Percentiles rank a stretch among this genome's conserved stretches.
Evolutionary conservation across 2,888 invertebrate genomes (phyloP).

Genomic region (Brachycybe producta): DNA sequence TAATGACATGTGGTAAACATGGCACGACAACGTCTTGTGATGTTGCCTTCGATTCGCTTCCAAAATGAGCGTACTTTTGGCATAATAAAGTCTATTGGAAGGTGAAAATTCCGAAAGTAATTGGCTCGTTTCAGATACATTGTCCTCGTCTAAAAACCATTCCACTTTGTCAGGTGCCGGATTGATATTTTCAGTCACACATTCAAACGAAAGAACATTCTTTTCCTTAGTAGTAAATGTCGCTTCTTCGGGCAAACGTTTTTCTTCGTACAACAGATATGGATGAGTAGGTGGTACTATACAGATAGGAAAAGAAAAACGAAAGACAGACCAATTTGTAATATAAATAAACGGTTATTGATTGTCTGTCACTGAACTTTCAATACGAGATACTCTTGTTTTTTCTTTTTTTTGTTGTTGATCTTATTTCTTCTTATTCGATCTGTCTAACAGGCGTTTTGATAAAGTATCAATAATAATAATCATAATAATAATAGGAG

Average conservation of each 20-base stretch:
- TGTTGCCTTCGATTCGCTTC: slow-evolving; percentile 70
- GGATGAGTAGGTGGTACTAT: slow-evolving; percentile 10
- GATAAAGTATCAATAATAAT: too few species aligned
- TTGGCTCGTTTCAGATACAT: slow-evolving; percentile 23
- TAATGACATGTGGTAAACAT: slow-evolving; percentile 55
- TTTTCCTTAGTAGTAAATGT: slow-evolving; percentile 66
- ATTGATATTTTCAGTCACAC: slow-evolving; percentile 71
- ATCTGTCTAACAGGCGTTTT: too few species aligned
- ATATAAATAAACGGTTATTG: too few species aligned
- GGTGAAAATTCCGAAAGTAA: slow-evolving; percentile 25
- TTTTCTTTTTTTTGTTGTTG: too few species aligned
- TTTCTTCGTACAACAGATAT: slow-evolving; percentile 58
- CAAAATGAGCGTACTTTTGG: slow-evolving; percentile 49
- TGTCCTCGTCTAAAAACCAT: slow-evolving; percentile 43
- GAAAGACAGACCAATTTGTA: not conserved
- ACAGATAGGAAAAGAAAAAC: not conserved
- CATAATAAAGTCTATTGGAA: slow-evolving; percentile 26
- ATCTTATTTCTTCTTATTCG: too few species aligned
- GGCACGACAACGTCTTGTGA: slow-evolving; percentile 70
- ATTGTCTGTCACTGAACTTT: too few species aligned
- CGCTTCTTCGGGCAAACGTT: slow-evolving; percentile 23
- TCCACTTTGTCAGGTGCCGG: slow-evolving; percentile 48
- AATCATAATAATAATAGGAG: too few species aligned
- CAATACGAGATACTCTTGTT: too few species aligned
- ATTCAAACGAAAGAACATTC: slow-evolving; percentile 64